These are phyloP conservation scores for Solenopsis invicta DNA, from an alignment of 1,140 invertebrate species.

Conservation along the genomic window DNA sequence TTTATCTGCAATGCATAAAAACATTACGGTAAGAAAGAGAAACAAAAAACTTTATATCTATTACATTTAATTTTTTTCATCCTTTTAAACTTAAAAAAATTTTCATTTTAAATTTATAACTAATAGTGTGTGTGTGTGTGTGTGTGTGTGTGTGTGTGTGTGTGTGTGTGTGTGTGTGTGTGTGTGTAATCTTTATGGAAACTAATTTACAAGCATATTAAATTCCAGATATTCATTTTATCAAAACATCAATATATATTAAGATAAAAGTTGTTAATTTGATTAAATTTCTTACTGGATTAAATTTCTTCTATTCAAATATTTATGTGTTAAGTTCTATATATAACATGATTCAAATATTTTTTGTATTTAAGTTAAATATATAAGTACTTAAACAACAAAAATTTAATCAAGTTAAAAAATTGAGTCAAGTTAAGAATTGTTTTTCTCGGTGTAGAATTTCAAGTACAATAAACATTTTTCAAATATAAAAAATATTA, in stretches of 20 bases:
- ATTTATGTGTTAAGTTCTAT: background rate
- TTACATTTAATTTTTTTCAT: background rate
- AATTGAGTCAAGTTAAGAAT: too few species aligned
- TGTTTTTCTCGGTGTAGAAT: too few species aligned
- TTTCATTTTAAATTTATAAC: background rate
- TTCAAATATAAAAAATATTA: background rate
- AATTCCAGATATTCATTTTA: background rate
- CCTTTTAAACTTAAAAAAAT: background rate
- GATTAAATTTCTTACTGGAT: too few species aligned
- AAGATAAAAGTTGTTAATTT: too few species aligned
- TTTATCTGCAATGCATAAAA: slow-evolving; percentile 94
- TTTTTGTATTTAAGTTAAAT: too few species aligned
- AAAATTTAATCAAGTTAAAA: too few species aligned
- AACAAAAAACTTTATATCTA: background rate
- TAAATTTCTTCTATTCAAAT: too few species aligned
- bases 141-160: too few species aligned
- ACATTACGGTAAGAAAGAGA: slow-evolving; percentile 3
- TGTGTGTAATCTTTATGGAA: slow-evolving; percentile 3
- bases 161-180: too few species aligned
- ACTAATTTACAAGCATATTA: background rate
- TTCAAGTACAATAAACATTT: background rate
- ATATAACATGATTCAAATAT: too few species aligned
- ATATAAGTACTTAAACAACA: too few species aligned
- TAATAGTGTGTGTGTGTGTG: too few species aligned
- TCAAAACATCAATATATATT: background rate